Conservation (phyloP, 2,888 invertebrate genomes). For the Drosophila colorata region DNA sequence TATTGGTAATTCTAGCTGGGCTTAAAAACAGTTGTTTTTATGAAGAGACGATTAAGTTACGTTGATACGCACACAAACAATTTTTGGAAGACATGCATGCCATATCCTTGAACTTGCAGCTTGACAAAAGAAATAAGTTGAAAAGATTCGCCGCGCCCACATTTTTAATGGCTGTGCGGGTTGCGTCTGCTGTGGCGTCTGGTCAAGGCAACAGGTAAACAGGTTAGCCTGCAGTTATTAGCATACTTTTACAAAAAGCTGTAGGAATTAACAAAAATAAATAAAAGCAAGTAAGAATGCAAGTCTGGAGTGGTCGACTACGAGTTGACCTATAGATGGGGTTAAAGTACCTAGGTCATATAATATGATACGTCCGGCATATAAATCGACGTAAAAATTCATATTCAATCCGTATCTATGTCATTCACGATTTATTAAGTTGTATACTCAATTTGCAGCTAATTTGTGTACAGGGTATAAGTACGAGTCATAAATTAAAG, state of each 20-base stretch:
- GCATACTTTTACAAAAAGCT: constrained; percentile 36
- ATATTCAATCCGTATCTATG: no score
- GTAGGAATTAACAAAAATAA: constrained; percentile 31
- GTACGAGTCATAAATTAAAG: constrained; percentile 59
- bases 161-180: constrained; percentile 59
- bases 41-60: constrained; percentile 79
- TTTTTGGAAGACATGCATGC: constrained; percentile 32
- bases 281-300: not conserved
- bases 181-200: constrained; percentile 54
- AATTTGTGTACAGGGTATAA: constrained; percentile 19
- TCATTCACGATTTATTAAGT: no score
- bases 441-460: no score
- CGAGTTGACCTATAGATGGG: constrained; percentile 11
- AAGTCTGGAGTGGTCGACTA: constrained; percentile 19
- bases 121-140: constrained; percentile 60
- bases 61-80: constrained; percentile 62
- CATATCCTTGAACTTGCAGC: constrained; percentile 81
- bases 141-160: constrained; percentile 48
- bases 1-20: constrained; percentile 64
- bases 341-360: not conserved
- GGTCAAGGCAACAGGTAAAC: constrained; percentile 59
- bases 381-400: no score
- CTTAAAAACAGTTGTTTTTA: constrained; percentile 55
- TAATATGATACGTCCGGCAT: not conserved
- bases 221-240: constrained; percentile 60